Evolutionary conservation across 2,113 vertebrate species (phyloP).

Genomic region (Ceratotherium simum): DNA sequence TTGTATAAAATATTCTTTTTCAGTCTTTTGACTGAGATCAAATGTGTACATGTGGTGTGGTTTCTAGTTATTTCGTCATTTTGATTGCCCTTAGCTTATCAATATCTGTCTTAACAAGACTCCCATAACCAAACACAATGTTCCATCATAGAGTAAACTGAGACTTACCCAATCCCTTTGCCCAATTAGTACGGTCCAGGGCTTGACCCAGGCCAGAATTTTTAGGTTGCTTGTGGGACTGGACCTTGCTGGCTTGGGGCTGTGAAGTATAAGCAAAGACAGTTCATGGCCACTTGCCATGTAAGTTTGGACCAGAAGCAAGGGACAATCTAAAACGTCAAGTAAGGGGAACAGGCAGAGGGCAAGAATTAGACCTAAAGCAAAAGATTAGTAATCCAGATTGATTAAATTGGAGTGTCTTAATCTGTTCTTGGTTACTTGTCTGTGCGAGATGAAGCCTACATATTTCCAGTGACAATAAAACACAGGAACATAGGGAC

Average conservation of each 20-base stretch:
- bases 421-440: neutral
- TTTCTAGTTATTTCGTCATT: slow-evolving; percentile 14
- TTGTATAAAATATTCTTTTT: neutral
- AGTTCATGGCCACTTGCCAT: neutral
- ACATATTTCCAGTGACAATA: slow-evolving; percentile 8
- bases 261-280: neutral
- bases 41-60: neutral
- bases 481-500: neutral
- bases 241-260: neutral
- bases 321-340: neutral
- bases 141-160: neutral
- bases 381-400: neutral
- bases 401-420: neutral
- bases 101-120: neutral
- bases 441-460: neutral
- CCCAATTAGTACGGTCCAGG: neutral
- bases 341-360: neutral
- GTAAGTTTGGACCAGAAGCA: neutral
- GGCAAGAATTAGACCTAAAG: neutral
- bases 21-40: neutral
- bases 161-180: neutral
- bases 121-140: neutral
- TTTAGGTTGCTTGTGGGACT: neutral
- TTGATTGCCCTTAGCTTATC: neutral
- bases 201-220: neutral